Evolutionary conservation across 2,888 invertebrate genomes (phyloP), one percentile per base, ranked within the genome.

Genomic region (Patella caerulea): DNA sequence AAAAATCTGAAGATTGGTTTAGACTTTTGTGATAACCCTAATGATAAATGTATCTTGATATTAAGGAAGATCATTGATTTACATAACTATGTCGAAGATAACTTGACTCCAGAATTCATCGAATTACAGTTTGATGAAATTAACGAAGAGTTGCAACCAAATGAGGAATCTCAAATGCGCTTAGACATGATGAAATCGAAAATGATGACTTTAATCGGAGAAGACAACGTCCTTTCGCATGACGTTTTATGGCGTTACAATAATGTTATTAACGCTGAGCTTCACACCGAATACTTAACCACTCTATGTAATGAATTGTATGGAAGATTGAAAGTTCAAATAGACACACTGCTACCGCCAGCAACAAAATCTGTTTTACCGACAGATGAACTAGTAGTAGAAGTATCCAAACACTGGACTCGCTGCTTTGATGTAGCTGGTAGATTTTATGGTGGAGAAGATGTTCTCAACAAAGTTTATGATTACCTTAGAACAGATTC

Each of bases 221-320:
- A 81, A 14, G 79, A 80, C 15, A 88, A 87, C 80, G 82, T 82
- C 5, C 71, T 83, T 17, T 82, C 82, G n/a, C 87, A 87, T 71
- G 84, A 87, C 52, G 88, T 91, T 1, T 79, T 91, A 71, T 91
- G 91, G 91, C 83, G 88, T 55, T 90, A 88, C 75, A 89, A 90
- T 75, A 86, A 89, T 55, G 91, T 90, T 77, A 88, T 91, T 71
- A 82, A 86, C 71, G 86, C 86, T 0, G 80, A 84, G 34, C 85
- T 89, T 12, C 91, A 91, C 81, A 83, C 85, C 11, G 85, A 86
- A 12, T 91, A 91, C 76, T 78, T 91, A 53, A 77, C 84, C n/a
- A 87, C 72, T 34, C 80, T 91, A 7, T 86, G 86, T 73, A 77
- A 81, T 4, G 78, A 87, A 15, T 81, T 90, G 19, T 76, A 82